Evolutionary conservation across 1,140 invertebrate species (phyloP).

Genomic region (Rhysida immarginata): DNA sequence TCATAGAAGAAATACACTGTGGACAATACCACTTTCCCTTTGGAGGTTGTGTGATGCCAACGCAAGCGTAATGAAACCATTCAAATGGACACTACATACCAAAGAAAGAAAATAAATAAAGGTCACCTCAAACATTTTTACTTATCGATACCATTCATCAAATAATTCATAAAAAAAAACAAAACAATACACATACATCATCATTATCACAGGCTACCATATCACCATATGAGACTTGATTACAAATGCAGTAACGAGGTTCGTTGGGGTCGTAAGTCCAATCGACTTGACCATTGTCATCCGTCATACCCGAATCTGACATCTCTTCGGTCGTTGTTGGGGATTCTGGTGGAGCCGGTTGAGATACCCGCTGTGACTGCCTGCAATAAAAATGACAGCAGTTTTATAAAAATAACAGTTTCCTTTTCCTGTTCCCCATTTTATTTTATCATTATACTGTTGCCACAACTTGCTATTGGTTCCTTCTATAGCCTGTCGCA

Average conservation of each 20-base stretch:
- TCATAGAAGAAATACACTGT: constrained; percentile 80
- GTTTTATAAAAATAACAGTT: too few species aligned
- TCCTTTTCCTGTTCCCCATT: too few species aligned
- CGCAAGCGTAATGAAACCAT: constrained; percentile 98
- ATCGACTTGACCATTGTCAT: constrained; percentile 37
- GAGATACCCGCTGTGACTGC: constrained; percentile 1
- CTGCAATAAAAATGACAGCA: too few species aligned
- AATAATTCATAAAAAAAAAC: background rate
- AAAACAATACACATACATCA: constrained; percentile 45
- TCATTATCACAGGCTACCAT: constrained; percentile 99
- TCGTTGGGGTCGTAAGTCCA: constrained; percentile 84
- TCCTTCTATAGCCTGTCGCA: too few species aligned
- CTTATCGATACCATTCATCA: background rate
- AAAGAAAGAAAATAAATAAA: constrained; percentile 1
- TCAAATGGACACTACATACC: constrained; percentile 75
- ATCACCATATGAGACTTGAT: constrained; percentile 94
- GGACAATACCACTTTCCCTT: constrained; percentile 99
- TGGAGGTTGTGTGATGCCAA: constrained; percentile 84
- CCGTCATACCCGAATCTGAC: constrained; percentile 23
- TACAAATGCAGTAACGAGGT: constrained; percentile 91
- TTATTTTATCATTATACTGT: too few species aligned
- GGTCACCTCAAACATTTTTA: background rate
- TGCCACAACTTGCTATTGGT: too few species aligned
- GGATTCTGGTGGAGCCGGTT: constrained; percentile 15
- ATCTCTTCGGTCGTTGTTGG: constrained; percentile 30